Conservation (phyloP, 2,888 invertebrate genomes). For the Heteromyza rotundicornis region DNA sequence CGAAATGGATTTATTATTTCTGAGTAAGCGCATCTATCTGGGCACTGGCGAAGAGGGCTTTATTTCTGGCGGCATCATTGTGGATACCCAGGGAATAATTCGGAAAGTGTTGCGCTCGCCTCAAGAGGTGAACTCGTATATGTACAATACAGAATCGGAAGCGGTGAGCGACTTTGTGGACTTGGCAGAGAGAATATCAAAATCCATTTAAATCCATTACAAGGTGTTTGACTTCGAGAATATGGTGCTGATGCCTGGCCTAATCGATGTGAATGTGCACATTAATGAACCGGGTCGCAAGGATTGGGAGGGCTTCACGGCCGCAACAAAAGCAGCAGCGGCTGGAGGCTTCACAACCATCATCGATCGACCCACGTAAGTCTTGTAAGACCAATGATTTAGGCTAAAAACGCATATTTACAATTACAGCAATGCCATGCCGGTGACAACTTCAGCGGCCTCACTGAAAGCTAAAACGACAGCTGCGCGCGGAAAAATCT, state of each 20-base stretch:
- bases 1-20: constrained; percentile 59
- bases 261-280: constrained; percentile 76
- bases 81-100: constrained; percentile 67
- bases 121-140: constrained; percentile 64
- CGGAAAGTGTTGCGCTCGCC: constrained; percentile 63
- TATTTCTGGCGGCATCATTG: constrained; percentile 68
- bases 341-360: constrained; percentile 77
- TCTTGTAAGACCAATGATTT: constrained; percentile 3
- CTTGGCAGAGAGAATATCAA: not conserved
- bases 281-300: constrained; percentile 76
- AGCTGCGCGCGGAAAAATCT: constrained; percentile 68
- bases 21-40: constrained; percentile 64
- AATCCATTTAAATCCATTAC: too few species aligned
- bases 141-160: constrained; percentile 64
- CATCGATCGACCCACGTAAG: constrained; percentile 74
- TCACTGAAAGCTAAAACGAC: constrained; percentile 69
- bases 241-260: constrained; percentile 70
- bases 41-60: constrained; percentile 61
- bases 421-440: constrained; percentile 70
- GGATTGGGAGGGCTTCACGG: constrained; percentile 74
- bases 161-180: constrained; percentile 60
- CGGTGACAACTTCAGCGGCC: constrained; percentile 71
- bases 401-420: not conserved
- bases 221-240: constrained; percentile 64
- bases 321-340: constrained; percentile 75